Evolutionary conservation across 30 jellyfish, hydroid and myxozoan genomes (phyloP), one percentile per base, ranked within the genome.

Genomic region (Pelagia noctiluca): DNA sequence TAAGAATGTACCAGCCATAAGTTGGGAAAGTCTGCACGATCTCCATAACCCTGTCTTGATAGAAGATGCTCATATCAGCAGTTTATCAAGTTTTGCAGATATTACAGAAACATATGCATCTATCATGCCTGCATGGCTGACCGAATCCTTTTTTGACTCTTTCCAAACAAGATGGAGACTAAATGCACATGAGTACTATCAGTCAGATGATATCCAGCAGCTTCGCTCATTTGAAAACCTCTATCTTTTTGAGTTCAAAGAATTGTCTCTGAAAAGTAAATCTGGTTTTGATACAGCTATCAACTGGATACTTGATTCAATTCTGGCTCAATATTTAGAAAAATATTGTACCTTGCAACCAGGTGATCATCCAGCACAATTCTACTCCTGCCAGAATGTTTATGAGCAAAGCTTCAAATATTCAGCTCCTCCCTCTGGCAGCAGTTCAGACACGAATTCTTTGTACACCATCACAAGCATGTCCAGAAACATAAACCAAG

Each of bases 371-470:
- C 57, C 57, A 5, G 57, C 57, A 42, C 12, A 5, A 42, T 42
- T 42, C 16, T 42, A n/a, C n/a, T 42, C 12, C 57, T 16, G 57
- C 57, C 57, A 42, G 16, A 8, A 42, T 42, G 57, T 42, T 5
- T 42, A 42, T 42, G 57, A 8, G 16, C 57, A 42, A 5, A 5
- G 12, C 8, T 42, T 42, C 57, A 8, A 42, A 16, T 42, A 5
- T 42, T 8, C 8, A 5, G 57, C 16, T 42, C 57, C 8, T 42
- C 16, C 57, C 8, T 5, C 57, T 5, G 16, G 16, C 57, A 42
- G 57, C 57, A 42, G 57, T 42, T 42, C n/a, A n/a, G n/a, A n/a
- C n/a, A n/a, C 76, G 30, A 28, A 16, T 28, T 63, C 76, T 19
- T 16, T 3, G 76, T 19, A 8, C 10, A 21, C 10, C 16, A 33